Percentiles rank a stretch among this genome's conserved stretches.
phyloP scores from a whole-genome alignment of 2,113 vertebrate genomes.

The Platichthys stellatus region DNA sequence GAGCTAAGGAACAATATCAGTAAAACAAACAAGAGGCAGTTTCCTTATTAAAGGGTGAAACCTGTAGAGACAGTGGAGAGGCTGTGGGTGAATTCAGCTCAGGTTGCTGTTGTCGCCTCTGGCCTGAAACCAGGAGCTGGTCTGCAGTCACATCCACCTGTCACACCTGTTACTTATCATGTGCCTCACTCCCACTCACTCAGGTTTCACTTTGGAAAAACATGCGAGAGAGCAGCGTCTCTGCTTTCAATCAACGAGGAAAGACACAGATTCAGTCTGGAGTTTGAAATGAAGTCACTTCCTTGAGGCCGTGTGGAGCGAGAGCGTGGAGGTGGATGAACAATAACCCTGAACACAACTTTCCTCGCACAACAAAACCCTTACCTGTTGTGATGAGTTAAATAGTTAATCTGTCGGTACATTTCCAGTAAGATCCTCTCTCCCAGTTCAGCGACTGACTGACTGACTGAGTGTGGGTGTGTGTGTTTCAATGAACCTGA shows the following conservation, averaged over 20 bases:
- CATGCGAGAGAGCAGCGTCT: not conserved
- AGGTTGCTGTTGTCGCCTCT: slow-evolving; percentile 9
- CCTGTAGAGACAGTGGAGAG: not conserved
- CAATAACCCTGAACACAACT: not conserved
- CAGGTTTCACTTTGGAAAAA: slow-evolving; percentile 41
- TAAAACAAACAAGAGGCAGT: not conserved
- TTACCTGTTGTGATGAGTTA: slow-evolving; percentile 54
- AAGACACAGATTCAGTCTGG: not conserved
- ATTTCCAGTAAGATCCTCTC: slow-evolving; percentile 28
- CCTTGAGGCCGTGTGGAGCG: not conserved
- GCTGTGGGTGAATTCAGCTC: not conserved
- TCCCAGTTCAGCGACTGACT: not conserved
- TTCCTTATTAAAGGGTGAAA: not conserved
- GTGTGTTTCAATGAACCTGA: not conserved
- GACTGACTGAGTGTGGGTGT: too few species aligned
- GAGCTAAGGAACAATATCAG: not conserved
- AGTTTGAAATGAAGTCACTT: not conserved
- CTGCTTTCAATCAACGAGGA: not conserved
- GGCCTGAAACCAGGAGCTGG: slow-evolving; percentile 25
- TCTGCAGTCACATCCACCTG: slow-evolving; percentile 44
- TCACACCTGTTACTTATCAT: slow-evolving; percentile 62
- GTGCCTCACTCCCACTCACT: slow-evolving; percentile 2
- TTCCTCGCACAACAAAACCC: not conserved
- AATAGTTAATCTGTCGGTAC: not conserved
- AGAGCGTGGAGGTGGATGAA: too few species aligned